A percentile compares a stretch with the other conserved stretches of the same genome.
phyloP scores from a whole-genome alignment of 2,113 vertebrate genomes.

The Dascyllus trimaculatus region DNA sequence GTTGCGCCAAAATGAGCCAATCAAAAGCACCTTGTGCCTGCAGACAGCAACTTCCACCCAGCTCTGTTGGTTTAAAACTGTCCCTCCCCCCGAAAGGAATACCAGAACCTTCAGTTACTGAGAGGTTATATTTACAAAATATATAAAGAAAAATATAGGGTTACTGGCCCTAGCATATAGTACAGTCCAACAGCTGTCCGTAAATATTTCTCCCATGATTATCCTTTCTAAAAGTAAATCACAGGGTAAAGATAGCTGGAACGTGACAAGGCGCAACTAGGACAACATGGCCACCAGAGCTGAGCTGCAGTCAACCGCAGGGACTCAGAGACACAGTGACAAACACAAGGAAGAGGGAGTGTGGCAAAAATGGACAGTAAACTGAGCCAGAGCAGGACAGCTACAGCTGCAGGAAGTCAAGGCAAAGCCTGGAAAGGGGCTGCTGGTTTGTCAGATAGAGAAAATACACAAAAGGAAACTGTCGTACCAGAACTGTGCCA shows the following conservation, averaged over 20 bases:
- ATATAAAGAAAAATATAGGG: slow-evolving; percentile 97
- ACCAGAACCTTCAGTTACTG: slow-evolving; percentile 81
- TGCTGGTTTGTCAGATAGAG: background rate
- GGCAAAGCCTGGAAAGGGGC: background rate
- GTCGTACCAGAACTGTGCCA: slow-evolving; percentile 20
- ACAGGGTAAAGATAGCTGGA: slow-evolving; percentile 97
- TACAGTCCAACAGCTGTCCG: slow-evolving; percentile 94
- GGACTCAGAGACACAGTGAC: slow-evolving; percentile 40
- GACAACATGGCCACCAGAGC: slow-evolving; percentile 83
- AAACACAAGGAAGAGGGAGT: background rate
- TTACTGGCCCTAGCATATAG: slow-evolving; percentile 93
- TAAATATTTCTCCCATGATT: slow-evolving; percentile 98
- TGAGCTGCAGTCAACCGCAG: slow-evolving; percentile 84
- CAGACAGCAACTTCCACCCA: slow-evolving; percentile 20
- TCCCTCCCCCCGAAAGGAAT: slow-evolving; percentile 57
- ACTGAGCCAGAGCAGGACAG: background rate
- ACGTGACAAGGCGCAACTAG: slow-evolving; percentile 93
- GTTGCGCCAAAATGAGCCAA: slow-evolving; percentile 23
- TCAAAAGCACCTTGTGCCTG: slow-evolving; percentile 16
- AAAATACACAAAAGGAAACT: slow-evolving; percentile 2
- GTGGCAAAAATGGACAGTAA: background rate
- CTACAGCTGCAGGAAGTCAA: background rate
- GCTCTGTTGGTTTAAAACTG: slow-evolving; percentile 57
- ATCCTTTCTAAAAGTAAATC: slow-evolving; percentile 98
- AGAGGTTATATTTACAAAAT: slow-evolving; percentile 92